Base-by-base conservation (phyloP, 1,140 invertebrate species). In the Heliconius hermathena region DNA sequence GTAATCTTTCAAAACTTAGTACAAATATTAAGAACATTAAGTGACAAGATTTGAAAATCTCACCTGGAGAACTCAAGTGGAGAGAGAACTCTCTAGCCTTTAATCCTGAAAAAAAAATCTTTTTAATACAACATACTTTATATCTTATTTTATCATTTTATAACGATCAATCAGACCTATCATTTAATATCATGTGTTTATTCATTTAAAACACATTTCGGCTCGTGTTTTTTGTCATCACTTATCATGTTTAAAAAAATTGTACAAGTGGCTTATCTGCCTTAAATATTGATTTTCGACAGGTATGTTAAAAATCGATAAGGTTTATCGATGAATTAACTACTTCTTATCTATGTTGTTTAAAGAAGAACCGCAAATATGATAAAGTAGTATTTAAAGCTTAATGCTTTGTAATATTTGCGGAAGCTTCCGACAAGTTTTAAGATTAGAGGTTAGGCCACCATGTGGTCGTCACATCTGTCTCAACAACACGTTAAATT, bases 181-280 rank as follows among this genome's bases (percentile, higher is more conserved):
- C 89, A 91, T 91, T 90, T 77, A 83, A 85, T 87, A 90, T 91
- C 90, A 91, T 74, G 90, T 90, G 86, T 87, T 46, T 91, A 73
- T 82, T 91, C 88, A 89, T 85, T 26, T 66, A 88, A 79, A 84
- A 91, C 88, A 90, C 86, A 84, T 90, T 90, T 90, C 84, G 90
- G 90, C 90, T 92, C 90, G 87, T 89, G 89, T 89, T 79, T 77
- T 75, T 84, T 90, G 78, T 88, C 90, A 92, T 92, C 90, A 92
- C 86, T 66, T 66, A 66, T 66, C 60, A 26, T 2, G 9, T 18
- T 29, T 13, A 66, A 11, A 66, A 66, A 66, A 9, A 66, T 29
- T 26, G 22, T 66, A 66, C 22, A 66, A 66, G 60, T 66, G n/a
- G 9, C 60, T 66, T 66, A 66, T 66, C 60, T 66, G 9, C 26